Evolutionary conservation across 2,888 invertebrate genomes (phyloP), one percentile per base, ranked within the genome.

Genomic region (Stenotaenia linearis): DNA sequence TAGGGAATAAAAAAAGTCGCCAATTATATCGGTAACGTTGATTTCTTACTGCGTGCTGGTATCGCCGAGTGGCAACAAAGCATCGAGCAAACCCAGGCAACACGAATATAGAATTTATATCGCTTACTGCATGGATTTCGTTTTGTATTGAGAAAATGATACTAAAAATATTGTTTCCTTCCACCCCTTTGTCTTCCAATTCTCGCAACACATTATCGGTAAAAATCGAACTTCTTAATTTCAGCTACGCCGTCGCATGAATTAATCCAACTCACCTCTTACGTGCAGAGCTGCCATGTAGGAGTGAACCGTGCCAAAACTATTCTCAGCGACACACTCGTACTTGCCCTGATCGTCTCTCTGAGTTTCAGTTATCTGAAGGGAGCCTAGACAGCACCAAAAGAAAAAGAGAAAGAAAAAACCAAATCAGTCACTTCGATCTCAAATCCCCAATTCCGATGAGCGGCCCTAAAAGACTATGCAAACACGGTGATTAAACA

Each of bases 321-420:
- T 90, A 86, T 97, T 98, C 85, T 96, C 96, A 0, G 97, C 97
- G 74, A 97, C 94, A 86, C 98, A 98, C 87, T 97, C 97, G 86
- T 96, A 98, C 87, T 95, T 95, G 78, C 96, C 97, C 85, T 95
- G 94, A 88, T 98, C 97, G 83, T 92, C 92, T 85, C 94, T 94
- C 84, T 94, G 93, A 83, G 95, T 95, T 86, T 92, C 92, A 83
- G 92, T 92, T 84, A 98, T 97, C 89, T 96, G 95, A 82, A 98
- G 88, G 78, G 93, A 91, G 84, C 95, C 95, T 95, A 88, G 35
- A 32, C 25, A 87, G 7, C 21, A 75, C 5, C 4, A 76, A 76
- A 76, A 76, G 2, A 76, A 30, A 30, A 32, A 25, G 21, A 32
- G 30, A 32, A 76, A 6, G 9, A 76, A 32, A 76, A 12, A 10